A percentile compares a stretch with the other conserved stretches of the same genome.
Conservation (phyloP, 2,113 vertebrate genomes). For the Furnarius figulus region DNA sequence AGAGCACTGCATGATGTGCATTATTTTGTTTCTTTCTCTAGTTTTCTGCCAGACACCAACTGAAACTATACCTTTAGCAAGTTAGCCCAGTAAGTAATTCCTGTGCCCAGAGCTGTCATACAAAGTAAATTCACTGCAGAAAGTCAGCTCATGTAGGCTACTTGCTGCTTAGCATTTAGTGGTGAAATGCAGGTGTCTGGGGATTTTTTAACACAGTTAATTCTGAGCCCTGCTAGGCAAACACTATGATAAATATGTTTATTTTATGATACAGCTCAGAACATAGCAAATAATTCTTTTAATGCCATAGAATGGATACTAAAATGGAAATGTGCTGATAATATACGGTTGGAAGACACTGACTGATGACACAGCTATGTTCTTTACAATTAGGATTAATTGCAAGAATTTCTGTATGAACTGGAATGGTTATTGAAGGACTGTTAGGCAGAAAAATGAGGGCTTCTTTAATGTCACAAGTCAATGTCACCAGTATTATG, state of each 20-base stretch:
- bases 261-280: background rate
- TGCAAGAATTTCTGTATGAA: background rate
- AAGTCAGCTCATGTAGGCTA: background rate
- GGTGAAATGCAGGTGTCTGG: background rate
- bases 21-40: background rate
- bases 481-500: background rate
- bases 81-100: background rate
- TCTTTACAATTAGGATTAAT: background rate
- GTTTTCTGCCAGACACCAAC: background rate
- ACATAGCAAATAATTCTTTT: background rate
- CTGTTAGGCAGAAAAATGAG: background rate
- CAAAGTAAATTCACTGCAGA: background rate
- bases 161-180: background rate
- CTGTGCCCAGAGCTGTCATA: background rate
- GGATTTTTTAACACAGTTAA: background rate
- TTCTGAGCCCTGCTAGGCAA: background rate
- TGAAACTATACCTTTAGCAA: background rate
- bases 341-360: background rate
- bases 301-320: background rate
- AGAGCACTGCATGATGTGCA: background rate
- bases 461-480: background rate
- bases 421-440: background rate
- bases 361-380: background rate
- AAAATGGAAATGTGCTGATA: background rate
- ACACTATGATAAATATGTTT: background rate